phyloP scores from a whole-genome alignment of 1,140 invertebrate genomes.

The Hermatobates lingyangjiaoensis region DNA sequence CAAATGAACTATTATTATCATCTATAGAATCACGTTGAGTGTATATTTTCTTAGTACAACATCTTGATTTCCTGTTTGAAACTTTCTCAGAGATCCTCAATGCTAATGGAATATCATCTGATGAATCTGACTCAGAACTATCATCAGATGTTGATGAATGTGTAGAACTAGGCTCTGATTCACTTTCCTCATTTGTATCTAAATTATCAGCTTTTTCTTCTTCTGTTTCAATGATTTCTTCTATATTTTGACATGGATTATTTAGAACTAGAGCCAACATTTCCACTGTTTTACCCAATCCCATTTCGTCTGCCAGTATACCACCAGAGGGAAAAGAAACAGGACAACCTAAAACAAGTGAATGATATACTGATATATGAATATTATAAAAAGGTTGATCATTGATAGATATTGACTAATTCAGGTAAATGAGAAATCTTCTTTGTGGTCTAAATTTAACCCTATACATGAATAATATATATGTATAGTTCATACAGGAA shows the following conservation, averaged over 20 bases:
- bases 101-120: not conserved
- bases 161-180: not conserved
- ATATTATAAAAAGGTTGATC: too few relatives aligned
- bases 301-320: slow-evolving; percentile 72
- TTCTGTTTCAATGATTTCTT: slow-evolving; percentile 9
- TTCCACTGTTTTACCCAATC: slow-evolving; percentile 65
- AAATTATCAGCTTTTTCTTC: slow-evolving; percentile 2
- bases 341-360: not conserved
- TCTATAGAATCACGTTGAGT: not conserved
- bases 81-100: not conserved
- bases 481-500: too few relatives aligned
- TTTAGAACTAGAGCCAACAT: slow-evolving; percentile 44
- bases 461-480: too few relatives aligned
- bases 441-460: too few relatives aligned
- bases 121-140: not conserved
- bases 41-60: not conserved
- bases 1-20: not conserved
- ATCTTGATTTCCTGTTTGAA: not conserved
- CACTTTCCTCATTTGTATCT: not conserved
- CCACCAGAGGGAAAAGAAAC: slow-evolving; percentile 37
- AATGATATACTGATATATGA: not conserved
- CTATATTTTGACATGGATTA: slow-evolving; percentile 25
- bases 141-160: not conserved
- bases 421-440: too few relatives aligned
- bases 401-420: too few relatives aligned